Base-by-base conservation (phyloP, 2,888 invertebrate genomes). In the Synergus gifuensis region DNA sequence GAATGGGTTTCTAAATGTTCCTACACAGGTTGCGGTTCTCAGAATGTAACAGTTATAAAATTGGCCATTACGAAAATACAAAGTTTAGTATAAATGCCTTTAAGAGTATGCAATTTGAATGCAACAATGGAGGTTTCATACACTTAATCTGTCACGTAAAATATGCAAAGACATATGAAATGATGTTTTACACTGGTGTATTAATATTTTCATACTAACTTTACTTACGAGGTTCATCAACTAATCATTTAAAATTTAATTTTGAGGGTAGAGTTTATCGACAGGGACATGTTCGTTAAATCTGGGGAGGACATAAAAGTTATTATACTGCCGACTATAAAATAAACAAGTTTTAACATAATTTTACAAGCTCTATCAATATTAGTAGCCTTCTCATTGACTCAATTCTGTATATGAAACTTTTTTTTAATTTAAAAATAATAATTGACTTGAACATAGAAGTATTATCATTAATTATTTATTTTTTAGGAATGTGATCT, bases 11-110 rank as follows among this genome's bases (percentile, higher is more conserved):
- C 44, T 18, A 18, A 66, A 66, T 66, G 44, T 44, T 44, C 66
- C 18, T 44, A 66, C 42, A 66, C 42, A 66, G 18, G 66, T 66
- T 66, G 66, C 12, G 18, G 66, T 18, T 66, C 42, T n/a, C 66
- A 40, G 16, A 44, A 18, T 44, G 44, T 11, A 66, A 42, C 12
- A 3, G 9, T 66, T 66, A 66, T 44, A 66, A 66, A 66, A 66
- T 44, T 66, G 44, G 12, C n/a, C 9, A 66, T 66, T 66, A 44
- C 44, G 11, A 42, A 5, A 66, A 66, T 4, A 44, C 18, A 44
- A 36, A n/a, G n/a, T 66, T 66, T 11, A 5, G 18, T 11, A 12
- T 66, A 44, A 66, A 42, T 18, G 12, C 40, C 4, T 18, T 44
- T 4, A 18, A 42, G 42, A 44, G 0, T 18, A 54, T 18, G n/a